These are phyloP conservation scores for Chauna torquata DNA, from an alignment of 2,113 vertebrate genomes.

Conservation along the genomic window DNA sequence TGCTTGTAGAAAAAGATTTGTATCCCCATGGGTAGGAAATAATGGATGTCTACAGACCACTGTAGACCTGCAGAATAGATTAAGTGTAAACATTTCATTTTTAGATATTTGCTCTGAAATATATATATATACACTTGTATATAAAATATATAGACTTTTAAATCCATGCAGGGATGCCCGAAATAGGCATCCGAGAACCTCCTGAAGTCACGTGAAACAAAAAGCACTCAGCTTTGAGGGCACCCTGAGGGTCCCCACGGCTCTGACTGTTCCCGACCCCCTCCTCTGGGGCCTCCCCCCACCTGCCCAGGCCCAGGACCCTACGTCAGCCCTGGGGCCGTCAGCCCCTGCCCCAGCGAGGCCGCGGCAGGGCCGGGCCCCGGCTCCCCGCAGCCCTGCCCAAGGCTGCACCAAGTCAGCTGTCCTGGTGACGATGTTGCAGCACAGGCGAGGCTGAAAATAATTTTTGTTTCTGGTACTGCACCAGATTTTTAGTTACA, in stretches of 20 bases:
- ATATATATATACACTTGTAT: not conserved
- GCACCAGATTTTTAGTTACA: not conserved
- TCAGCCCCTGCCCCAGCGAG: not conserved
- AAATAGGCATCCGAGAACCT: not conserved
- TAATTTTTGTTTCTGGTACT: not conserved
- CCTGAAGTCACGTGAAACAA: not conserved
- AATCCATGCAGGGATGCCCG: not conserved
- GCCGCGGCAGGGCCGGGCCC: not conserved
- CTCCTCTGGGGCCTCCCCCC: not conserved
- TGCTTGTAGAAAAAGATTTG: not conserved
- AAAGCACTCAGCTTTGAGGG: not conserved
- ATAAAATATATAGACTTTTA: not conserved
- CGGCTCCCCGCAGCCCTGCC: not conserved
- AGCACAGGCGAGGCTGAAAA: not conserved
- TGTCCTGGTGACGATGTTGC: not conserved
- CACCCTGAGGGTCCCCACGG: not conserved
- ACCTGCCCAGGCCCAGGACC: not conserved
- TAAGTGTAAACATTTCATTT: not conserved
- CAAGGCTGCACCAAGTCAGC: not conserved
- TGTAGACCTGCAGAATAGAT: not conserved
- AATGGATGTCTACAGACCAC: not conserved
- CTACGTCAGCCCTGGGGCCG: accelerated
- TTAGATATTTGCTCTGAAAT: not conserved
- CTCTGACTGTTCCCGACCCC: not conserved
- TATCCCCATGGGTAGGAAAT: not conserved